These are phyloP conservation scores for Watsonalla binaria DNA, from an alignment of 2,888 invertebrate genomes.

Conservation along the genomic window DNA sequence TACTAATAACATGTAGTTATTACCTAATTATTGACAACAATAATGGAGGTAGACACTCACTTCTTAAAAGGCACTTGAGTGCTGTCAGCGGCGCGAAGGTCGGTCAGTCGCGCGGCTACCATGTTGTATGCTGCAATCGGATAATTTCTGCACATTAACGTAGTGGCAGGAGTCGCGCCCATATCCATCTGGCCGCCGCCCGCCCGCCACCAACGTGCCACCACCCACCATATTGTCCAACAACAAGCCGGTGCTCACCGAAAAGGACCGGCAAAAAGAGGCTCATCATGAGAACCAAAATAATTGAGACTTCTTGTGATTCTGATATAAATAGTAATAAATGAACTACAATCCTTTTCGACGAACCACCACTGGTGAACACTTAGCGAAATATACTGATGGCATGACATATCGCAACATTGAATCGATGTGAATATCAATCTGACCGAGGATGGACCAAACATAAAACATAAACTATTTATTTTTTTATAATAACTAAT, in stretches of 20 bases:
- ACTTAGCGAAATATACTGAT: not conserved
- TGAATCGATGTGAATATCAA: not conserved
- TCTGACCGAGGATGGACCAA: no score
- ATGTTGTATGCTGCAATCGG: constrained; percentile 97
- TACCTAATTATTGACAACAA: not conserved
- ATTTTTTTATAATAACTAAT: no score
- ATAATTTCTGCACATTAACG: constrained; percentile 82
- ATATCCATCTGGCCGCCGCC: constrained; percentile 28
- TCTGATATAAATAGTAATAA: no score
- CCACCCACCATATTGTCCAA: constrained; percentile 77
- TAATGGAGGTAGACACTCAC: constrained; percentile 80
- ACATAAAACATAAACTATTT: no score
- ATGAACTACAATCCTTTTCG: not conserved
- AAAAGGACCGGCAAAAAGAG: constrained; percentile 20
- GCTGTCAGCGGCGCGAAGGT: constrained; percentile 95
- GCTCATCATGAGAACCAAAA: constrained; percentile 1
- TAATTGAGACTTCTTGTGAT: no score
- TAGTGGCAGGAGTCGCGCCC: constrained; percentile 41
- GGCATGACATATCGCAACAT: not conserved
- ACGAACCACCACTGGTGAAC: not conserved
- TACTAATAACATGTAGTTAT: no score
- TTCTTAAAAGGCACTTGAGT: constrained; percentile 99
- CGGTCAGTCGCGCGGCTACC: constrained; percentile 97
- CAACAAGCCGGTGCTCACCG: constrained; percentile 40
- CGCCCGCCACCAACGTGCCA: constrained; percentile 29